Conservation (phyloP, 1,140 invertebrate species). For the Portunus trituberculatus region DNA sequence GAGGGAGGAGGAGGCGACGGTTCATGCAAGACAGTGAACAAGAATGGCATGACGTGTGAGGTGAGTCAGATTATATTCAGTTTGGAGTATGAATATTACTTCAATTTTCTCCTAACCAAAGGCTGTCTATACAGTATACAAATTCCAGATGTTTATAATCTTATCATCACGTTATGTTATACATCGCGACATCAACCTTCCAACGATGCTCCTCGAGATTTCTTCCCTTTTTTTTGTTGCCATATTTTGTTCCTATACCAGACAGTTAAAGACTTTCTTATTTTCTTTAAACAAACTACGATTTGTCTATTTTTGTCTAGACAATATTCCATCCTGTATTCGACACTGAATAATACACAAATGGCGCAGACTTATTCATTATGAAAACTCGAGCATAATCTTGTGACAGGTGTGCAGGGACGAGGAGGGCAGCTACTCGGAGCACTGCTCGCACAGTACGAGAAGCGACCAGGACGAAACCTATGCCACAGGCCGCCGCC, state of each 20-base stretch:
- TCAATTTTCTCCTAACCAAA: too few species aligned
- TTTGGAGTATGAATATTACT: too few species aligned
- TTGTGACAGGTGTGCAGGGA: constrained; percentile 49
- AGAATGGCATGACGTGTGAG: constrained; percentile 63
- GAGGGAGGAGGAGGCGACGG: neutral
- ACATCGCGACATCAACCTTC: too few species aligned
- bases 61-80: neutral
- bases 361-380: neutral
- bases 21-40: constrained; percentile 36
- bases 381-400: neutral
- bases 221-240: too few species aligned
- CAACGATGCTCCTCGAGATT: too few species aligned
- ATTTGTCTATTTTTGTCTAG: too few species aligned
- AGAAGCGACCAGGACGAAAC: constrained; percentile 38
- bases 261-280: neutral
- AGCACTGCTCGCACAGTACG: constrained; percentile 59
- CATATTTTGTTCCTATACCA: neutral
- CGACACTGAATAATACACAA: too few species aligned
- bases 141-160: too few species aligned
- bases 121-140: too few species aligned
- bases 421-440: constrained; percentile 60
- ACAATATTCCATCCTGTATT: too few species aligned
- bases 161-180: too few species aligned
- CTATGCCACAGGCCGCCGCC: constrained; percentile 41
- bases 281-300: too few species aligned